Evolutionary conservation across 2,113 vertebrate species (phyloP).

Genomic region (Trematomus loennbergii): DNA sequence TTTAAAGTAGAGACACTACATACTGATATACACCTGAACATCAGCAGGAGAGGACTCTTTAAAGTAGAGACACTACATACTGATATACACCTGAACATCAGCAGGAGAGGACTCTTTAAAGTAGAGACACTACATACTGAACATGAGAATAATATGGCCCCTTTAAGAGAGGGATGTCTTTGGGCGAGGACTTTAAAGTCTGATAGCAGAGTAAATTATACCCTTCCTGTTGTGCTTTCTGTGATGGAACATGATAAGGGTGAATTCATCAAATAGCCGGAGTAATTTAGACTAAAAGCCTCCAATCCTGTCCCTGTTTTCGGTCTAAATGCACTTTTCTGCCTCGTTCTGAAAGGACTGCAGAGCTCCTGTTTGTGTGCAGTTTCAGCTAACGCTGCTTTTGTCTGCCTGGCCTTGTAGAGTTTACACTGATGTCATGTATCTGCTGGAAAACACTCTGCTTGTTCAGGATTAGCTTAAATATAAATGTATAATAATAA

Average conservation of each 20-base stretch:
- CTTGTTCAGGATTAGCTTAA: constrained; percentile 27
- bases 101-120: no score
- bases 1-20: no score
- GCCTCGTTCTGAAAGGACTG: constrained; percentile 30
- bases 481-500: no score
- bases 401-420: constrained; percentile 20
- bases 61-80: no score
- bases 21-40: no score
- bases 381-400: constrained; percentile 56
- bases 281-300: constrained; percentile 48
- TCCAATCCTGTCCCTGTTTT: constrained; percentile 42
- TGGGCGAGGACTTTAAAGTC: no score
- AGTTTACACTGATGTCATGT: constrained; percentile 2
- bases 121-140: no score
- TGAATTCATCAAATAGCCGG: constrained; percentile 43
- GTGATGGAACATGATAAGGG: constrained; percentile 41
- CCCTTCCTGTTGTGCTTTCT: constrained; percentile 61
- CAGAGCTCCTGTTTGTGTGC: constrained; percentile 47
- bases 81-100: no score
- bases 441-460: constrained; percentile 29
- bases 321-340: background rate
- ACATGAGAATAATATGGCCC: no score
- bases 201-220: constrained; percentile 10
- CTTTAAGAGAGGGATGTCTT: no score
- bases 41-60: no score